Base-by-base conservation (phyloP, 2,888 invertebrate species). In the Tinea trinotella region DNA sequence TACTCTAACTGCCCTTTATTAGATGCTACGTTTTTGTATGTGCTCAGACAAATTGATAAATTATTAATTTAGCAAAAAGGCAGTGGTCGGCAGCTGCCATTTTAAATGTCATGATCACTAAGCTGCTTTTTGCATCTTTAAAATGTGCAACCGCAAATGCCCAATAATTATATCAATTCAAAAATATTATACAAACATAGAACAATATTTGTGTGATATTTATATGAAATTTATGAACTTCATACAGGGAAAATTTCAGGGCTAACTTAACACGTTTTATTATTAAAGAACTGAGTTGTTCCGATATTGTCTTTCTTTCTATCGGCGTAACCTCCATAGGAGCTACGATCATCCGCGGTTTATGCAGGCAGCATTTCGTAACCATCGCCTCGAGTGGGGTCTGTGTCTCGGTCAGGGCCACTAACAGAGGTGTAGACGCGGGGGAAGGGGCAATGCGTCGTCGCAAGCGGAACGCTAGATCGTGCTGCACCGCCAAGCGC, bases 401-500 rank as follows among this genome's bases (percentile, higher is more conserved):
- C 72, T 71, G 70, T 77, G 84, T 83, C 84, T 82, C 81, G 84
- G 84, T 84, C 84, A 84, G 82, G 84, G 84, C 80, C 81, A 68
- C 67, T 18, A 4, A 61, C 60, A 56, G 56, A 57, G 52, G 53
- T 17, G 15, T 6, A 19, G 30, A 17, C 30, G 17, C n/a, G 48
- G 35, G 52, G 50, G 30, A 56, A 53, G 49, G 63, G 60, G 65
- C 64, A 67, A 64, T 64, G 64, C 66, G 59, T 59, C 61, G 68
- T 68, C 68, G 72, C 70, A 71, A 65, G 75, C 79, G 77, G 82
- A 85, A 83, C 83, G 82, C 70, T 73, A 83, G 84, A 84, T 83
- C 84, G 84, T 85, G 84, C 77, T 76, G 84, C 84, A 76, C 77
- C 83, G 84, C 71, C 76, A 68, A 85, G 84, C 84, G 76, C 84